phyloP scores from a whole-genome alignment of 2,888 invertebrate genomes.

The Nymphalis urticae region DNA sequence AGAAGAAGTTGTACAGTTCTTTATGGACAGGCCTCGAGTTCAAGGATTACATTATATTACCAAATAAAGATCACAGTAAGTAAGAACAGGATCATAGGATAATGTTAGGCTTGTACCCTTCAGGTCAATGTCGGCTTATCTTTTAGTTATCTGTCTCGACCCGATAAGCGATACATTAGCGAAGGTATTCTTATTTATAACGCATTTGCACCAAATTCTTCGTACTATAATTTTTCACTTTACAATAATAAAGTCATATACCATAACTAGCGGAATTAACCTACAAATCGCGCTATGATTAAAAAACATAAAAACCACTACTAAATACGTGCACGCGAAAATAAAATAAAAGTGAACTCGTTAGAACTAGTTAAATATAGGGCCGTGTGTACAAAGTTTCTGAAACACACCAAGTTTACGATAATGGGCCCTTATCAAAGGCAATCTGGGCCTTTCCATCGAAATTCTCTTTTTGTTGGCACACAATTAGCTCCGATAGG shows the following conservation, averaged over 20 bases:
- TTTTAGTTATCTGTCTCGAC: too few species aligned
- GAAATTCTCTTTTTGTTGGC: slow-evolving; percentile 74
- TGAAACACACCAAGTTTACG: slow-evolving; percentile 64
- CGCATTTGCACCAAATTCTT: background rate
- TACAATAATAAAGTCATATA: background rate
- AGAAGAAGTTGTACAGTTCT: too few species aligned
- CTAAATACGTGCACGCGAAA: slow-evolving; percentile 62
- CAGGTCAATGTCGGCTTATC: too few species aligned
- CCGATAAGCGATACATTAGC: too few species aligned
- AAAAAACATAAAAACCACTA: slow-evolving; percentile 12
- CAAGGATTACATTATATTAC: too few species aligned
- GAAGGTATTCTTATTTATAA: background rate
- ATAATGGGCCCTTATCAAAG: slow-evolving; percentile 70
- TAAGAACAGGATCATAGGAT: too few species aligned
- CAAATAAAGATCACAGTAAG: too few species aligned
- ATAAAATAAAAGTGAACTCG: slow-evolving; percentile 57
- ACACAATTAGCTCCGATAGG: slow-evolving; percentile 77
- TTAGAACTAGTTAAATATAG: slow-evolving; percentile 57
- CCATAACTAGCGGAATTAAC: slow-evolving; percentile 15
- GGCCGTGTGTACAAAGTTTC: slow-evolving; percentile 64
- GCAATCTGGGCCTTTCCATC: slow-evolving; percentile 64
- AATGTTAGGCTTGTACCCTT: too few species aligned
- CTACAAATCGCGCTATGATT: slow-evolving; percentile 18
- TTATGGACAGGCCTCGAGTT: too few species aligned
- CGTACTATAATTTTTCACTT: background rate